A percentile compares a stretch with the other conserved stretches of the same genome.
phyloP scores from a whole-genome alignment of 2,888 invertebrate genomes.

The Julus scandinavius region DNA sequence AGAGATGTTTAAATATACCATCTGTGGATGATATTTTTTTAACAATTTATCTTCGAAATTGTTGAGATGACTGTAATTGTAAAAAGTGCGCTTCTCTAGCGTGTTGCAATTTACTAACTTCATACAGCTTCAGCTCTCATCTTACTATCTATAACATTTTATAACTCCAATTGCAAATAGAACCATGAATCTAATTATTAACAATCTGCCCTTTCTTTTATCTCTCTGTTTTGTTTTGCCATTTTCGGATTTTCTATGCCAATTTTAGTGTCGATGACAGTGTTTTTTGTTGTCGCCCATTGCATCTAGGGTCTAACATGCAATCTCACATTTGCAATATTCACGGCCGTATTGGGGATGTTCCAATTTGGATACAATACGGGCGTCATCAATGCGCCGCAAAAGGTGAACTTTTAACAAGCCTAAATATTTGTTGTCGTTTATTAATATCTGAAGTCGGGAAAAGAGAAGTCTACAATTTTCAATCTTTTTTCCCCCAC shows the following conservation, averaged over 20 bases:
- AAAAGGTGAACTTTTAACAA: slow-evolving; percentile 73
- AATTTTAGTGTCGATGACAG: background rate
- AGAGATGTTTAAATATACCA: too few relatives aligned
- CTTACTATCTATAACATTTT: background rate
- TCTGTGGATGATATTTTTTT: too few relatives aligned
- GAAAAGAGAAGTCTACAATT: background rate
- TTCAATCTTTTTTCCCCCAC: background rate
- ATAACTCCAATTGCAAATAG: background rate
- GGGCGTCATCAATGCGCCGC: slow-evolving; percentile 95
- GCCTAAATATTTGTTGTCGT: background rate
- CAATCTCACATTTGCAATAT: slow-evolving; percentile 92
- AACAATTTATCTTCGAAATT: too few relatives aligned
- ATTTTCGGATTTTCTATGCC: background rate
- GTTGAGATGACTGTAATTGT: too few relatives aligned
- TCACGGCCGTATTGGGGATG: slow-evolving; percentile 94
- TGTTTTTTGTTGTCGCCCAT: slow-evolving; percentile 56
- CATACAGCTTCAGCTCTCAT: too few relatives aligned
- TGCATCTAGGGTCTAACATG: slow-evolving; percentile 87
- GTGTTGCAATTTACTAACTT: too few relatives aligned
- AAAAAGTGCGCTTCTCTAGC: too few relatives aligned
- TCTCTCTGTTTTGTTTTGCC: background rate
- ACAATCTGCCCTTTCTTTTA: background rate
- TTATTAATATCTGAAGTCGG: background rate
- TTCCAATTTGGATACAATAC: slow-evolving; percentile 97
- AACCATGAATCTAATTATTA: background rate